Evolutionary conservation across 2,888 invertebrate genomes (phyloP), one percentile per base, ranked within the genome.

Genomic region (Cataglyphis cursor): DNA sequence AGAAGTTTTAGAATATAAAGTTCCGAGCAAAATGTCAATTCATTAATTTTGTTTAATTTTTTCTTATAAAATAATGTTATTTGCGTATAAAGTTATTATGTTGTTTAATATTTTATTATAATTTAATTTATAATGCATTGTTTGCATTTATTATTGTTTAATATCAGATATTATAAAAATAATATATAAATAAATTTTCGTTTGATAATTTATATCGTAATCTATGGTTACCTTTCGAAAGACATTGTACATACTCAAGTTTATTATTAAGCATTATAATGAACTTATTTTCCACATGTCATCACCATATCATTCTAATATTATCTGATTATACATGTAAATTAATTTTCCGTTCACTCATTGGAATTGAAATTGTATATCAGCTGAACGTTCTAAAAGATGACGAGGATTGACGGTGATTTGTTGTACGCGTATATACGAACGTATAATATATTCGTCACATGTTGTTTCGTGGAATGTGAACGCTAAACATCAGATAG

Each of bases 311-410:
- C 41, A 8, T 28, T 24, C 8, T 31, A 24, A 31, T 24, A 44
- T 41, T 57, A n/a, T 35, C 28, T 70, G 59, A 59, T 80, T 80
- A 59, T 38, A 18, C 51, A 78, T 72, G 78, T 72, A 80, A 80
- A 80, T 80, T 80, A 80, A 80, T 80, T 80, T 80, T 59, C 78
- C 59, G 72, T 8, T 31, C 72, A 72, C 44, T 80, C 21, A 44
- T 70, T 65, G 70, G 35, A 80, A 80, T 72, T 80, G 72, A 44
- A 72, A 80, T 72, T 57, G 57, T 57, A 57, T 54, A n/a, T 18
- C 78, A 8, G 8, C 41, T 18, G 57, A n/a, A 10, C 18, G 41
- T 5, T 21, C 21, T 44, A 18, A 80, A 80, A 80, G 72, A 80
- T 80, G 72, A 72, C 72, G 59, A 78, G 70, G 70, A 78, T 78